Evolutionary conservation across 2,113 vertebrate species (phyloP).

Genomic region (Zosterops borbonicus): DNA sequence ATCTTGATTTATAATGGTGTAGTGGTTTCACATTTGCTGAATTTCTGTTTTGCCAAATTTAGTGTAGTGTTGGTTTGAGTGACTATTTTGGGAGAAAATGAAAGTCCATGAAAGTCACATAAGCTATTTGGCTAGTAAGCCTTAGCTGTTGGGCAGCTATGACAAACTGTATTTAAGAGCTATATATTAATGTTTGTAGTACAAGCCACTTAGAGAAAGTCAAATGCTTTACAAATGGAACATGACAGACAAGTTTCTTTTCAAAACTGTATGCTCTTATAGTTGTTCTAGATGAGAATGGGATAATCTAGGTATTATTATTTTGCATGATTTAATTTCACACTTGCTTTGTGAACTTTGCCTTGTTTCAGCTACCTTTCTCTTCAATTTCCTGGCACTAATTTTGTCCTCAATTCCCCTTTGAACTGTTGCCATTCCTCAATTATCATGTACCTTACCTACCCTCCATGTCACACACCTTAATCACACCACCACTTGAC

Average conservation of each 20-base stretch:
- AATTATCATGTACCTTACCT: background rate
- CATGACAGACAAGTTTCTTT: background rate
- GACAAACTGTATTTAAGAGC: background rate
- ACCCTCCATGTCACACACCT: background rate
- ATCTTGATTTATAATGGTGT: background rate
- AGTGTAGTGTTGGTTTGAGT: too few relatives aligned
- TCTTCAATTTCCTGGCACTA: background rate
- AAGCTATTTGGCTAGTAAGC: background rate
- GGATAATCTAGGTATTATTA: background rate
- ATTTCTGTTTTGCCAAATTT: too few relatives aligned
- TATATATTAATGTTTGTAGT: background rate
- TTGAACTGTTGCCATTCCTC: background rate
- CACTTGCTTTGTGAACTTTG: background rate
- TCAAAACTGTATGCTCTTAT: background rate
- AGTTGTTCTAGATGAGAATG: background rate
- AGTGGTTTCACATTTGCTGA: too few relatives aligned
- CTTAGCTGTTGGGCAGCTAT: background rate
- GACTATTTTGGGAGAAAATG: too few relatives aligned
- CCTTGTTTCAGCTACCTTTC: background rate
- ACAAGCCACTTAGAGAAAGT: background rate
- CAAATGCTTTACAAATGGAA: background rate
- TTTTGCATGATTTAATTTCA: background rate
- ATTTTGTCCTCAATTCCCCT: background rate
- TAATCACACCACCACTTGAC: background rate
- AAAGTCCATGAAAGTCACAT: background rate